Base-by-base conservation (phyloP, 1,140 invertebrate genomes). In the Drosophila santomea region DNA sequence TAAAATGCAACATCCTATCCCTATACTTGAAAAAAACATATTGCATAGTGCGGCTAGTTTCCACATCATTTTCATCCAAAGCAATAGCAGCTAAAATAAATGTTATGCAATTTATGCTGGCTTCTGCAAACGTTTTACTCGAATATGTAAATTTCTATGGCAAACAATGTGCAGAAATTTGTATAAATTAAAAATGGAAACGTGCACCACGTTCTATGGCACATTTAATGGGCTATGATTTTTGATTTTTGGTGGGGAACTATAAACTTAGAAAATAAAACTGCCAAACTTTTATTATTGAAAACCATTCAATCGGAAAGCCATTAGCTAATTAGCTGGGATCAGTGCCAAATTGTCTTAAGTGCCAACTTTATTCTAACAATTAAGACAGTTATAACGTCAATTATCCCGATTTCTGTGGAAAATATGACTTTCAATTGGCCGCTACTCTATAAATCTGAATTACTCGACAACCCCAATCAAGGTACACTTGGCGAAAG, bases 351-450 rank as follows among this genome's bases (percentile, higher is more conserved):
- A 44, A 68, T 68, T 59, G 35, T 25, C 45, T 12, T 52, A 25
- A 25, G 35, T 36, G 17, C 38, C 66, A 52, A 36, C 38, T 52
- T 68, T 66, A 45, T 52, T 39, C 23, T 54, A 38, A 25, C 41
- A 55, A 48, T 66, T 47, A 69, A 38, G 66, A 35, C 61, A 67
- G 54, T 67, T 68, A 66, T n/a, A 38, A 38, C 66, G 32, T 67
- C 62, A 69, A 68, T 68, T 52, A 54, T 8, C 2, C 7, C 32
- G 32, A 3, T 10, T 32, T 8, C 32, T 32, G 2, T 32, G 2
- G 32, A 10, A 32, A 32, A 32, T 32, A 32, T 32, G 8, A 32
- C 32, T 32, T 32, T 8, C 28, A 32, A 32, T 32, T 8, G 28
- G 1, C 28, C 7, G 28, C 7, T 32, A 8, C 28, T 32, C 28